Conservation (phyloP, 2,888 invertebrate species). For the Macrosiphum euphorbiae region DNA sequence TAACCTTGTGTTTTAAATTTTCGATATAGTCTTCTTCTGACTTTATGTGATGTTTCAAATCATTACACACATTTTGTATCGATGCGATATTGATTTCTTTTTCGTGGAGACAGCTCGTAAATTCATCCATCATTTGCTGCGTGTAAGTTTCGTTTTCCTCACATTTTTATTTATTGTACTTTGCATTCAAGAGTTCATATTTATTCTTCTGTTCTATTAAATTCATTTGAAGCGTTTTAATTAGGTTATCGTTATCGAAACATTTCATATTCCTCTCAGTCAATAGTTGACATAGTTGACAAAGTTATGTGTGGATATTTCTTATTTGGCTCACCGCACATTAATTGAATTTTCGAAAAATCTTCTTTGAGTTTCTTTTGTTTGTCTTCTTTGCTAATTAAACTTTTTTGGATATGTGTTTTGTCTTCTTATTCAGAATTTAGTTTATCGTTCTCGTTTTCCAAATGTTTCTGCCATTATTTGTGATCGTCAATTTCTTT, state of each 20-base stretch:
- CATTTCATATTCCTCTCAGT: not conserved
- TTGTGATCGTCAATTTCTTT: conserved; percentile 45
- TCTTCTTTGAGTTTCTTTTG: not conserved
- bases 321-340: not conserved
- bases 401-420: not conserved
- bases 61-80: not conserved
- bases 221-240: conserved; percentile 8
- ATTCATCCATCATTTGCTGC: not conserved
- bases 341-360: not conserved
- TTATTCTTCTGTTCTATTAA: conserved; percentile 3
- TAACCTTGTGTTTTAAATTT: not conserved
- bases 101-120: not conserved
- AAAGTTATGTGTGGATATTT: not conserved
- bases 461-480: conserved; percentile 47
- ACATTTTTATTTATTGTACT: conserved; percentile 1
- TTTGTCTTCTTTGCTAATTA: not conserved
- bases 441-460: conserved; percentile 38
- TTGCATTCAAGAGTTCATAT: not conserved
- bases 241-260: not conserved
- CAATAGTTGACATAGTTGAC: no score
- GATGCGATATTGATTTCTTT: not conserved
- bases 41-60: not conserved
- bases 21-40: not conserved
- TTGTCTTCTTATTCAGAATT: not conserved
- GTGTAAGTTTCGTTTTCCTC: not conserved